A percentile compares a stretch with the other conserved stretches of the same genome.
These are phyloP conservation scores for Homarus americanus DNA, from an alignment of 1,140 invertebrate species.

Conservation along the genomic window DNA sequence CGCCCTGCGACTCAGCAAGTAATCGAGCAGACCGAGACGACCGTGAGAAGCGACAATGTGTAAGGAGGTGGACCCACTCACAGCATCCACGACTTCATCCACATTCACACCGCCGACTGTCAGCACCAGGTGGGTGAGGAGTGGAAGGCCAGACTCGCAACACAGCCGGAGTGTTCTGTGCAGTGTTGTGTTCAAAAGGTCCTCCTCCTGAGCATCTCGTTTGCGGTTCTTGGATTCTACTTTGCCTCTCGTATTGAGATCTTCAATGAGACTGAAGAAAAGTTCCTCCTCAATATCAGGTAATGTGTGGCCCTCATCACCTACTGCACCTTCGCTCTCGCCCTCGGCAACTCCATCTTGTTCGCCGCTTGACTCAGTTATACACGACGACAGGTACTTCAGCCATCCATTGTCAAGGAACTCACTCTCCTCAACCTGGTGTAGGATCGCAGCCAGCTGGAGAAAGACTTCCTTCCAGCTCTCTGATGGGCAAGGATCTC, in stretches of 20 bases:
- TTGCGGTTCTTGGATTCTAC: not conserved
- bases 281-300: not conserved
- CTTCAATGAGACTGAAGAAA: not conserved
- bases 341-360: not conserved
- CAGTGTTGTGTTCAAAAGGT: not conserved
- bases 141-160: not conserved
- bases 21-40: not conserved
- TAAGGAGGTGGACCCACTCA: slow-evolving; percentile 9
- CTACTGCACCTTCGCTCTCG: not conserved
- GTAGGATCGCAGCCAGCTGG: not conserved
- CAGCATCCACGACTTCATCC: not conserved
- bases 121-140: not conserved
- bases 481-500: not conserved
- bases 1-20: not conserved
- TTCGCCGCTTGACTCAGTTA: not conserved
- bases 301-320: not conserved
- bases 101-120: not conserved
- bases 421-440: not conserved
- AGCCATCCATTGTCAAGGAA: not conserved
- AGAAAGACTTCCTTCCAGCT: not conserved
- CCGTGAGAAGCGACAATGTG: slow-evolving; percentile 5
- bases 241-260: not conserved
- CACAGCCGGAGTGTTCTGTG: not conserved
- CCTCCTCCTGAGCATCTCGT: not conserved
- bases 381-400: not conserved